Evolutionary conservation across 2,797 vertebrate species (phyloP), one percentile per base, ranked within the genome.

Genomic region (Harpagifer antarcticus): DNA sequence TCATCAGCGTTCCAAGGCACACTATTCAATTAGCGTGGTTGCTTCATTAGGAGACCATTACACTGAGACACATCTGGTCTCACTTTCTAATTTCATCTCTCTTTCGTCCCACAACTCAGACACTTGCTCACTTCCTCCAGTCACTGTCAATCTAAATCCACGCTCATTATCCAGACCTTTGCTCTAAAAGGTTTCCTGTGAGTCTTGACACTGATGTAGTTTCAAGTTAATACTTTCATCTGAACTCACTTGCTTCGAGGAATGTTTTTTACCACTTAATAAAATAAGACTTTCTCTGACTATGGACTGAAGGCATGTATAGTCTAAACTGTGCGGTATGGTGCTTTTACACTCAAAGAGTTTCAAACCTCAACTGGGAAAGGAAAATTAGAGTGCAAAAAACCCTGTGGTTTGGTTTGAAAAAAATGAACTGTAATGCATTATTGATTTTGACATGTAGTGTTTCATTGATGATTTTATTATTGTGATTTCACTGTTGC

Each of bases 41-140:
- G 58, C 72, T 74, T 85, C 76, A 79, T 84, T 77, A 84, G 54
- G 54, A 60, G 68, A 83, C 79, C 49, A 74, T 57, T 71, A 57
- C 27, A 68, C 66, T 9, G 42, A 42, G 60, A 79, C 54, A 71
- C 43, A 27, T 65, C 33, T 45, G 43, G 19, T 79, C 54, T 67
- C 43, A 19, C 65, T 76, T 67, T 47, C 15, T 61, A 37, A 55
- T 55, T 64, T 74, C 42, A 68, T 74, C 47, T 48, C 5, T 81
- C 59, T 55, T 66, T 14, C 59, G 57, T 66, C 61, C 19, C 5
- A 54, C 19, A 42, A 61, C 45, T 55, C 33, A 53, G 15, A 52
- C 50, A 60, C 58, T 33, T 65, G 48, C 37, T 68, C 19, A 47
- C 48, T 72, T 54, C 16, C 55, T 69, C 58, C 23, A 16, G 42